Evolutionary conservation across 2,888 invertebrate species (phyloP).

Genomic region (Pristionchus fissidentatus): DNA sequence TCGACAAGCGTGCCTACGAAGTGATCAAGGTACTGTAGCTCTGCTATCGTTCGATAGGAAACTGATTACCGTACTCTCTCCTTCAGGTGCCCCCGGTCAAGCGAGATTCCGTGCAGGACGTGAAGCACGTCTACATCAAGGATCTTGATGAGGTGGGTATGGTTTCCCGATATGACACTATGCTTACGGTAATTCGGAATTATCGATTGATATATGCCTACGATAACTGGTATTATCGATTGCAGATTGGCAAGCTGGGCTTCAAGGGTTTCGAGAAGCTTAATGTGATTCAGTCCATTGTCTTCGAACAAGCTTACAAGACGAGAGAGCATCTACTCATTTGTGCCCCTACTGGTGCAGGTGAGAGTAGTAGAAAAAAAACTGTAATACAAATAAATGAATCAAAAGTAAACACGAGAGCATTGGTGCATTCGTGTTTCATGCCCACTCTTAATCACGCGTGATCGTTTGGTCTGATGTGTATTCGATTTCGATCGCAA

Average conservation of each 20-base stretch:
- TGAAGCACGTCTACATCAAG: constrained; percentile 80
- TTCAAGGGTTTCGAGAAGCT: constrained; percentile 89
- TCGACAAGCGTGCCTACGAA: constrained; percentile 85
- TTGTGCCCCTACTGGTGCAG: constrained; percentile 98
- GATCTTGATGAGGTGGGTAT: constrained; percentile 81
- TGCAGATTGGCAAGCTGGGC: constrained; percentile 87
- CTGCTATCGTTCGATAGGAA: neutral
- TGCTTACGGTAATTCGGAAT: neutral
- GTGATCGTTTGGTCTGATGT: too few species aligned
- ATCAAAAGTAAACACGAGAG: too few species aligned
- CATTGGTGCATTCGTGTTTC: too few species aligned
- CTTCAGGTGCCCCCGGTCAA: constrained; percentile 50
- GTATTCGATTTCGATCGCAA: too few species aligned
- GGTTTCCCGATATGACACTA: neutral
- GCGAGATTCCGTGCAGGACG: constrained; percentile 67
- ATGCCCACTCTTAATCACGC: too few species aligned
- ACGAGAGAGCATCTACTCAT: constrained; percentile 96
- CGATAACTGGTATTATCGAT: neutral
- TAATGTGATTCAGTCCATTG: constrained; percentile 95
- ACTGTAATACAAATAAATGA: too few species aligned
- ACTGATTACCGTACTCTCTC: neutral
- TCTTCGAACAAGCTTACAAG: constrained; percentile 93
- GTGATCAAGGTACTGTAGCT: constrained; percentile 82
- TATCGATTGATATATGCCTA: neutral
- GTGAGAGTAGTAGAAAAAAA: constrained; percentile 46